A percentile compares a stretch with the other conserved stretches of the same genome.
These are phyloP conservation scores for Philypnodon macrostomus DNA, from an alignment of 2,797 vertebrate species.

Conservation along the genomic window DNA sequence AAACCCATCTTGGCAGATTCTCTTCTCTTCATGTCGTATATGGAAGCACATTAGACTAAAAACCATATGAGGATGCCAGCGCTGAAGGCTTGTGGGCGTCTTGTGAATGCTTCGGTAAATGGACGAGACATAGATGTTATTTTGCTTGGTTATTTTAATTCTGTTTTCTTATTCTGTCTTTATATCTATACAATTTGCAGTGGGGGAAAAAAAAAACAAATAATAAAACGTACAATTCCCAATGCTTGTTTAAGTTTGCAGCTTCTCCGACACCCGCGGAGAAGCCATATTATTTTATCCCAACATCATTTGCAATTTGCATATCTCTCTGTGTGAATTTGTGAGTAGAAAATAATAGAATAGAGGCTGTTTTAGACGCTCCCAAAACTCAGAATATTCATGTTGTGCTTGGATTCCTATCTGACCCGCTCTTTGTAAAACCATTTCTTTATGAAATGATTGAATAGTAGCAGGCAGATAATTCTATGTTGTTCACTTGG, in stretches of 20 bases:
- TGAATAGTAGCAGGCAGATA: not conserved
- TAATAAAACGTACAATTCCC: constrained; percentile 14
- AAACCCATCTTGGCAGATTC: constrained; percentile 9
- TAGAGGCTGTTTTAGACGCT: constrained; percentile 1
- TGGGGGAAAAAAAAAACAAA: not conserved
- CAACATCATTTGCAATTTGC: constrained; percentile 19
- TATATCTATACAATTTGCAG: constrained; percentile 14
- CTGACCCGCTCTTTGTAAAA: constrained; percentile 4
- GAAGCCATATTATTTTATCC: constrained; percentile 14
- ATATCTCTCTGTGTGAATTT: constrained; percentile 22
- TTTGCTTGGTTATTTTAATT: constrained; percentile 31
- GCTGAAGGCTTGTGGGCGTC: constrained; percentile 30
- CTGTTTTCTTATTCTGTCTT: constrained; percentile 3
- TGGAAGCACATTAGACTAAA: constrained; percentile 13
- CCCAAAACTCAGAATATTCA: not conserved
- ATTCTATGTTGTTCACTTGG: constrained; percentile 7
- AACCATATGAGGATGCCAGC: constrained; percentile 23
- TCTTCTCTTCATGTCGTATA: not conserved
- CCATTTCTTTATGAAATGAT: constrained; percentile 11
- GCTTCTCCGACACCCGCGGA: constrained; percentile 7
- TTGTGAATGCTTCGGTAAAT: constrained; percentile 23
- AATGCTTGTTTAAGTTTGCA: constrained; percentile 28
- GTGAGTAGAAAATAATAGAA: constrained; percentile 10
- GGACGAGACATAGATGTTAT: constrained; percentile 21
- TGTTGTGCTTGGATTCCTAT: constrained; percentile 7